These are phyloP conservation scores for Eurystomus glaucurus DNA, from an alignment of 2,797 vertebrate genomes.

Conservation along the genomic window DNA sequence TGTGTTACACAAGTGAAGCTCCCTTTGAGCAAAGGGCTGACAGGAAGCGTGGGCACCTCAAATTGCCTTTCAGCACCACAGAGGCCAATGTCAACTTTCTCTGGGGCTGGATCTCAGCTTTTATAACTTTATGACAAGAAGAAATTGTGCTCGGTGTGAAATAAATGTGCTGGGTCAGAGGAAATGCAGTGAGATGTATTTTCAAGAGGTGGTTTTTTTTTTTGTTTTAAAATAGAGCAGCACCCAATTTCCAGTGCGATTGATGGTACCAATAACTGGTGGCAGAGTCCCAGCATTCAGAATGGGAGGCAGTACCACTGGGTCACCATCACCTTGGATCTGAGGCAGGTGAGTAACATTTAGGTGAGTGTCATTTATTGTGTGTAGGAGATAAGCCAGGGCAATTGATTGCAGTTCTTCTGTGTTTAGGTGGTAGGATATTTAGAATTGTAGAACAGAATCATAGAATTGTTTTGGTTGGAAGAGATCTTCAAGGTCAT, in stretches of 20 bases:
- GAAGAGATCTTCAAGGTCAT: not conserved
- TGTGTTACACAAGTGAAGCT: rapidly evolving
- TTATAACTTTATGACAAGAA: not conserved
- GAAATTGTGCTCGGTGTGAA: not conserved
- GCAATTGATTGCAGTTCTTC: not conserved
- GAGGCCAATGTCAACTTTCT: not conserved
- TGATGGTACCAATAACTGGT: constrained; percentile 96
- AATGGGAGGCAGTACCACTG: constrained; percentile 95
- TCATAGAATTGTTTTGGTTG: not conserved
- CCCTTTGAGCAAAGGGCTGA: not conserved
- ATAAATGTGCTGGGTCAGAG: not conserved
- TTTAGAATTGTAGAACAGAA: not conserved
- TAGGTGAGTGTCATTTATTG: not conserved
- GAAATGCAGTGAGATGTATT: not conserved
- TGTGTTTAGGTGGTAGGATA: not conserved
- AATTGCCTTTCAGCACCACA: not conserved
- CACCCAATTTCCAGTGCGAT: constrained; percentile 94
- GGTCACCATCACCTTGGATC: constrained; percentile 94
- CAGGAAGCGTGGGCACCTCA: rapidly evolving
- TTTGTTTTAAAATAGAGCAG: constrained; percentile 85
- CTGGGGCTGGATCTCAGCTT: not conserved
- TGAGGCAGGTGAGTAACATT: constrained; percentile 89
- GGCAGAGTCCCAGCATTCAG: constrained; percentile 98
- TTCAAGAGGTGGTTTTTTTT: constrained; percentile 6
- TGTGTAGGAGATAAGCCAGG: not conserved